Base-by-base conservation (phyloP, 2,113 vertebrate genomes). In the Coregonus clupeaformis region DNA sequence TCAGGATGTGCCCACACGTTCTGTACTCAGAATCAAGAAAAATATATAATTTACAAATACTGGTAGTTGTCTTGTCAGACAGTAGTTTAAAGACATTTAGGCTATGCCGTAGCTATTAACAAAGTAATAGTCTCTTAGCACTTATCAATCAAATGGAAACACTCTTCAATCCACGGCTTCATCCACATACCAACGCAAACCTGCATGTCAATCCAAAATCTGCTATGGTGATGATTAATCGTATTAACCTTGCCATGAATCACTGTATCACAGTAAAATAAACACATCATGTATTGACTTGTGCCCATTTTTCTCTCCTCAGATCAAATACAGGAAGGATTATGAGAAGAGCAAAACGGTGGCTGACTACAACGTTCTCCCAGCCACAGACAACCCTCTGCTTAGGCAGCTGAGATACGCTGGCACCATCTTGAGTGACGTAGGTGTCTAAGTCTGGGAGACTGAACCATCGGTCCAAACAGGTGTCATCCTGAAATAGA, bases 291-390 rank as follows among this genome's bases (percentile, higher is more conserved):
- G 52, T 73, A 32, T 60, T 49, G 63, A 45, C 16, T 32, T 47
- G 1, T 71, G 29, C 27, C n/a, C 45, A 4, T 9, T 63, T 66
- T 77, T 81, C 73, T 86, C 75, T 86, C 74, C 66, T 66, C 76
- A 99, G 97, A 82, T 94, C 84, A 95, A 97, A 86, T 99, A 99
- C 90, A 98, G 94, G 93, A 95, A 95, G 90, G 92, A 95, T 65
- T 98, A 97, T 69, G 97, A 99, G 80, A 98, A 97, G 87, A 88
- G 82, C 1, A 99, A 98, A 91, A 92, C 89, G 0, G 32, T 92
- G 85, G 85, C 93, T 4, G 96, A 95, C 84, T 99, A 98, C 84
- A 98, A 98, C 47, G 94, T 95, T 69, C 97, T 99, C 85, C 97
- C 97, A 69, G 98, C 97, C 59, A 95, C 97, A 69, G 96, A 98